Conservation (phyloP, 1,140 invertebrate genomes). For the Neoseiulus cucumeris region DNA sequence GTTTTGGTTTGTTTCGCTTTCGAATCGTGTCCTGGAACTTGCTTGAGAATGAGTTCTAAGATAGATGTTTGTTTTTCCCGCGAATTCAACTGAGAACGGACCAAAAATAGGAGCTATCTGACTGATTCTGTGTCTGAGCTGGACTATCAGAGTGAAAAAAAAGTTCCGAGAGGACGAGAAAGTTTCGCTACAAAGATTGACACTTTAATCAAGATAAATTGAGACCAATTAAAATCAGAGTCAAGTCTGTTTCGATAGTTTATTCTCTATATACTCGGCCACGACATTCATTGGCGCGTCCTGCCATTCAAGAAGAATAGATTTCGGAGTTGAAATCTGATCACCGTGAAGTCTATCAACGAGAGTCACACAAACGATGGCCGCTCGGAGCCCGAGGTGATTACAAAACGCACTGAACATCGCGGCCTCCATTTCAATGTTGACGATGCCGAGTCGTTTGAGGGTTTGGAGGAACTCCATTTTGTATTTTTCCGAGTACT, state of each 20-base stretch:
- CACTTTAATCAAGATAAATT: too few relatives aligned
- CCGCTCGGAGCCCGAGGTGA: conserved; percentile 75
- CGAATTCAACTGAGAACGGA: too few relatives aligned
- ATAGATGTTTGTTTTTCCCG: too few relatives aligned
- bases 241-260: background rate
- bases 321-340: conserved; percentile 59
- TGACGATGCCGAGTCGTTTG: conserved; percentile 56
- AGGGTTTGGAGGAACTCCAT: conserved; percentile 61
- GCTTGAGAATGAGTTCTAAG: too few relatives aligned
- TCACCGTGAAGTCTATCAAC: conserved; percentile 84
- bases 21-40: too few relatives aligned
- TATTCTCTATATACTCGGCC: conserved; percentile 49
- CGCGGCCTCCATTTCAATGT: conserved; percentile 94
- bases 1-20: too few relatives aligned
- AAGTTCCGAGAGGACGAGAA: too few relatives aligned
- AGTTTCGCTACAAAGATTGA: too few relatives aligned
- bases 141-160: too few relatives aligned
- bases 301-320: conserved; percentile 79
- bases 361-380: conserved; percentile 80
- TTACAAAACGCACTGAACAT: conserved; percentile 81
- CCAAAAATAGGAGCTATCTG: too few relatives aligned
- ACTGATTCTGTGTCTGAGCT: too few relatives aligned
- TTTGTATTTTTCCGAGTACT: conserved; percentile 70
- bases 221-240: too few relatives aligned
- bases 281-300: conserved; percentile 69